Evolutionary conservation across 2,113 vertebrate species (phyloP), one percentile per base, ranked within the genome.

Genomic region (Xyliphius kryptos): DNA sequence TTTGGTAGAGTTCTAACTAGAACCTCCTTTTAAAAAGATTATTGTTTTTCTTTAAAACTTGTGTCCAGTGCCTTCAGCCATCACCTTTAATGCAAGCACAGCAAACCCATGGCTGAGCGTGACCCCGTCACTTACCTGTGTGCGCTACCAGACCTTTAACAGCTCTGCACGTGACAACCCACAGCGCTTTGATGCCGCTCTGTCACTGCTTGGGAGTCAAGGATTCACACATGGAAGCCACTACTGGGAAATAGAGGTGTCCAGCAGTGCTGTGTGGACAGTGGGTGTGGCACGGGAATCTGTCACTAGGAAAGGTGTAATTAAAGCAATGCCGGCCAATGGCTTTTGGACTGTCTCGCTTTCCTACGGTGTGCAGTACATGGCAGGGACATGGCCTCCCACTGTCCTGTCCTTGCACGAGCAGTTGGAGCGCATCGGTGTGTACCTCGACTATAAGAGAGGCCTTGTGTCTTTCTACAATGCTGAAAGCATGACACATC

Each of bases 181-280:
- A 1, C 72, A 84, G 73, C 72, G 88, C 63, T 89, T 88, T 73
- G 87, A 89, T 2, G 84, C 86, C 0, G 86, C 88, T 21, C 78
- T 88, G 67, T 90, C 86, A 0, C 81, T 89, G 58, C 79, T 89
- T 3, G 86, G 78, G 3, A 87, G 82, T 55, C 84, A 88, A 75
- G 83, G 86, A 37, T 88, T 89, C 78, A 85, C 82, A 20, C 82
- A 87, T 0, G 88, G 88, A 3, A 81, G 84, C 10, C 85, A 87
- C 72, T 89, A 89, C 81, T 89, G 88, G 88, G 88, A 89, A 77
- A 84, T 89, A 0, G 86, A 88, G 53, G 88, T 89, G 21, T 85
- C 86, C 70, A 89, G 84, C 80, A 88, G 86, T 77, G 83, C 88
- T 0, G 88, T 88, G 16, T 89, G 88, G 88, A 88, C 85, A 0